Evolutionary conservation across 2,888 invertebrate genomes (phyloP).

Genomic region (Parochlus steinenii): DNA sequence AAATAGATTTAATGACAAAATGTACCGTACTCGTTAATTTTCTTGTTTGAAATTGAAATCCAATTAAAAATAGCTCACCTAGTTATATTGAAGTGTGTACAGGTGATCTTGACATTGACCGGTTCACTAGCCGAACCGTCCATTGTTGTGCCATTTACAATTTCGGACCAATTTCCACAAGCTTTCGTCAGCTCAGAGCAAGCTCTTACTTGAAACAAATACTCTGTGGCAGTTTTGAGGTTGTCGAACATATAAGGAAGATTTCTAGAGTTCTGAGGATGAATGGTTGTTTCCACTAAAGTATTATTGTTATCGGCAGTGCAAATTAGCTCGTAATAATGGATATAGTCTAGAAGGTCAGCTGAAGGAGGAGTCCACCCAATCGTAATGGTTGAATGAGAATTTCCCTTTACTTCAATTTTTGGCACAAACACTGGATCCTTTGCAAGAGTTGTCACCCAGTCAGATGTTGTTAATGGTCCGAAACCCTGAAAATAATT

Average conservation of each 20-base stretch:
- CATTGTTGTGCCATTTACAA: slow-evolving; percentile 64
- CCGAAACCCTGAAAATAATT: slow-evolving; percentile 49
- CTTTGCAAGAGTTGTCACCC: slow-evolving; percentile 44
- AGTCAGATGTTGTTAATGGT: slow-evolving; percentile 32
- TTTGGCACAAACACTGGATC: slow-evolving; percentile 68
- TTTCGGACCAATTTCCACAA: slow-evolving; percentile 63
- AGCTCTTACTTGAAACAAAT: slow-evolving; percentile 61
- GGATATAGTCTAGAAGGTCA: slow-evolving; percentile 49
- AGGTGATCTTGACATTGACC: slow-evolving; percentile 46
- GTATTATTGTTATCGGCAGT: slow-evolving; percentile 36
- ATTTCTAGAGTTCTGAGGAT: slow-evolving; percentile 45
- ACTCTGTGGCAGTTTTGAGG: slow-evolving; percentile 61
- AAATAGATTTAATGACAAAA: too few species aligned
- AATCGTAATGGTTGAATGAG: slow-evolving; percentile 57
- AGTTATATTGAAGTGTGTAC: slow-evolving; percentile 40
- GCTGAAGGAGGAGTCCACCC: slow-evolving; percentile 56
- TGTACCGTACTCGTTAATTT: too few species aligned
- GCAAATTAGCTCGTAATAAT: slow-evolving; percentile 55
- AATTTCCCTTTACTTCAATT: slow-evolving; percentile 53
- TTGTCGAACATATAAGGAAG: slow-evolving; percentile 52
- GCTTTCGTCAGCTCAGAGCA: slow-evolving; percentile 54
- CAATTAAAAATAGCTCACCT: too few species aligned
- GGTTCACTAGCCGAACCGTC: slow-evolving; percentile 68
- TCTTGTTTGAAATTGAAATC: too few species aligned
- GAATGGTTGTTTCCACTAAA: slow-evolving; percentile 39